Conservation (phyloP, 1,140 invertebrate genomes). For the Octopus sinensis region DNA sequence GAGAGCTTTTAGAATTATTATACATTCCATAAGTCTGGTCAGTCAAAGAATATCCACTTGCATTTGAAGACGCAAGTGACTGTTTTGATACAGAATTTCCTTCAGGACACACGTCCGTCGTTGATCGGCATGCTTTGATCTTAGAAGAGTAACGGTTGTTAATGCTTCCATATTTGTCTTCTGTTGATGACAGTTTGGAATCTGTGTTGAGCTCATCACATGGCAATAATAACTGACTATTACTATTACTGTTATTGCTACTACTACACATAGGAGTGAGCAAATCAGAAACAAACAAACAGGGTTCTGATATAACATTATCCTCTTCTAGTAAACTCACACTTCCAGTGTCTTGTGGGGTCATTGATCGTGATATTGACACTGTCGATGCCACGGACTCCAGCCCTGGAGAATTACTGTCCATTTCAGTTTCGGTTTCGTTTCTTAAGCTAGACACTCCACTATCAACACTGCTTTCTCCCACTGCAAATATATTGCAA, state of each 20-base stretch:
- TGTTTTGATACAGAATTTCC: not conserved
- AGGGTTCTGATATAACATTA: not conserved
- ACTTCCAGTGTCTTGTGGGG: constrained; percentile 8
- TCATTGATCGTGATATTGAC: not conserved
- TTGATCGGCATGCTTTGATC: not conserved
- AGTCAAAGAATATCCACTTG: not conserved
- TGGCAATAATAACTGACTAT: not conserved
- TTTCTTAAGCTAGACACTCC: constrained; percentile 4
- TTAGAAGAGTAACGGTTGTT: not conserved
- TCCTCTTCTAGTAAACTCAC: not conserved
- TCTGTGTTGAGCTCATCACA: not conserved
- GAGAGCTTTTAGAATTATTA: not conserved
- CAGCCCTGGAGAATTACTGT: constrained; percentile 11
- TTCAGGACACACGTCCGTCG: not conserved
- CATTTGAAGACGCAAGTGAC: not conserved
- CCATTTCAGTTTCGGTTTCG: constrained; percentile 11
- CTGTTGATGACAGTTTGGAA: not conserved
- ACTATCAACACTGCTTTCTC: constrained; percentile 12
- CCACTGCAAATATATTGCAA: constrained; percentile 13
- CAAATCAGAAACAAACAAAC: not conserved
- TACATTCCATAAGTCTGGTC: not conserved
- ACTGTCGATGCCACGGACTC: constrained; percentile 10
- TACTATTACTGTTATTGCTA: not conserved
- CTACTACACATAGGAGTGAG: not conserved
- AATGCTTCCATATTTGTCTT: not conserved